Evolutionary conservation across 2,888 invertebrate genomes (phyloP).

Genomic region (Formica aserva): DNA sequence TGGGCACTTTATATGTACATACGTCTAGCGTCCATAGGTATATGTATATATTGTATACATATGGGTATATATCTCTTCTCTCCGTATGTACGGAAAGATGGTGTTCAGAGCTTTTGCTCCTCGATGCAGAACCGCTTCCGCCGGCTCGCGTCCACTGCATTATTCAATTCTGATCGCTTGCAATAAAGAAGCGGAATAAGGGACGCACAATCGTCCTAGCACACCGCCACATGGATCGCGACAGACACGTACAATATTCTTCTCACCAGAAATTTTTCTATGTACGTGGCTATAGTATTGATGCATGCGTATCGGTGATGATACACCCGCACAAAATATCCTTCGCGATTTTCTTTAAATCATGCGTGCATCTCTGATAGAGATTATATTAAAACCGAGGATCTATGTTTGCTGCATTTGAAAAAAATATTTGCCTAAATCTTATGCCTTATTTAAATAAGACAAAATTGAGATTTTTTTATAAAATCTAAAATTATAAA

Average conservation of each 20-base stretch:
- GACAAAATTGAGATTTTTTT: background rate
- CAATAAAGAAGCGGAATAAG: conserved; percentile 81
- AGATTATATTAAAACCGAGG: background rate
- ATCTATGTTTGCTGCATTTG: background rate
- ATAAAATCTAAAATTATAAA: background rate
- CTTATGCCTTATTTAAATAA: background rate
- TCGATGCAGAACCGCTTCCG: conserved; percentile 64
- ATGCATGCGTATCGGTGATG: conserved; percentile 27
- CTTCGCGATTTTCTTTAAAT: conserved; percentile 13
- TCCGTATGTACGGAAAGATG: conserved; percentile 51
- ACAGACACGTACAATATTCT: conserved; percentile 70
- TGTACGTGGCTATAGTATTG: conserved; percentile 21
- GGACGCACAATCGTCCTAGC: conserved; percentile 63
- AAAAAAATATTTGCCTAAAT: background rate
- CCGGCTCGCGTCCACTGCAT: conserved; percentile 76
- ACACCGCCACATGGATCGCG: conserved; percentile 58
- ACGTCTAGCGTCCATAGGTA: conserved; percentile 32
- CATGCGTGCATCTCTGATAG: background rate
- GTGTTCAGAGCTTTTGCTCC: conserved; percentile 52
- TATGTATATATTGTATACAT: conserved; percentile 24
- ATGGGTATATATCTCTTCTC: conserved; percentile 20
- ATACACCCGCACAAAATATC: conserved; percentile 15
- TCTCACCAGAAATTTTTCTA: conserved; percentile 60
- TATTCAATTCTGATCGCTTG: conserved; percentile 81
- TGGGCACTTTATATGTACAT: conserved; percentile 18